Base-by-base conservation (phyloP, 37 sponge, comb jelly and placozoan genomes). In the Amphimedon queenslandica region DNA sequence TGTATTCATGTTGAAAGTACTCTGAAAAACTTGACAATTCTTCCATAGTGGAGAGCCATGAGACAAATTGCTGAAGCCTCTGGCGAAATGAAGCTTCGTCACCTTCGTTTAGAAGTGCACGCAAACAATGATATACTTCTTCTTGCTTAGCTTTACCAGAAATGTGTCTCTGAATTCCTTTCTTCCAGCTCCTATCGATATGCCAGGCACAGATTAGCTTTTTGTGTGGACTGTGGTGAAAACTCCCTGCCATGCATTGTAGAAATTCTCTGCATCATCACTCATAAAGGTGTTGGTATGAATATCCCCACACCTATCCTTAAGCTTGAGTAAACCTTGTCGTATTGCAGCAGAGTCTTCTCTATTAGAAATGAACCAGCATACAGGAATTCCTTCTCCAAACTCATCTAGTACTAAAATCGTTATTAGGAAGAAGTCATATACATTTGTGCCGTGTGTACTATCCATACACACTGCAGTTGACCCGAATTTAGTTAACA, bases 201-300 rank as follows among this genome's bases (percentile, higher is more conserved):
- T 83, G 83, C 71, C 76, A 83, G 21, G 55, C 37, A 56, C 77
- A 83, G 23, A 83, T 43, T 2, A 83, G 72, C 67, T 75, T 83
- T 27, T 41, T 75, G 16, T 71, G 68, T 3, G n/a, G n/a, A 53
- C 18, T 38, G 32, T 39, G 24, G 38, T 70, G 55, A 80, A 86
- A 16, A 65, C 57, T 29, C 23, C 40, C 23, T 61, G 53, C 87
- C 80, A 86, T 34, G 87, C 69, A 60, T 81, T 73, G 47, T 63
- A 86, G 73, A 42, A 86, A n/a, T 67, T 58, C 21, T 74, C 69
- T 28, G 87, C 87, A 31, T 73, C 64, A 30, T 86, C 80, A 29
- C 65, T 51, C 81, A 80, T 80, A 37, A 80, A 80, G 11, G n/a
- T 37, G 5, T 20, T 56, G n/a, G 75, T 36, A 63, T 36, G 11